These are phyloP conservation scores for Passer domesticus DNA, from an alignment of 2,113 vertebrate species.

Conservation along the genomic window DNA sequence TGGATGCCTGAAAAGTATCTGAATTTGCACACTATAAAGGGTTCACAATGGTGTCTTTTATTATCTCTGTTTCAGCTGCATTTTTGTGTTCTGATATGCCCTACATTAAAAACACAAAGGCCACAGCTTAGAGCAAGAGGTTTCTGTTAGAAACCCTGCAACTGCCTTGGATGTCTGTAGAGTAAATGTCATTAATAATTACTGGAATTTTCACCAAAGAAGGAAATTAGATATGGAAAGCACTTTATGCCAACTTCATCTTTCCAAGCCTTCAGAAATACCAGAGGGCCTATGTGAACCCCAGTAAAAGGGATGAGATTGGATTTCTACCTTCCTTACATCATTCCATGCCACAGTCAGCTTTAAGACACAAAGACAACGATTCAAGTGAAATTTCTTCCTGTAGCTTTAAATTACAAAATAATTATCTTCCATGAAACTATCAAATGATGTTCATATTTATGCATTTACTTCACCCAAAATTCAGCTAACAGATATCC, in stretches of 20 bases:
- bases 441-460: background rate
- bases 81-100: background rate
- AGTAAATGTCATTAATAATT: background rate
- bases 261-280: conserved; percentile 10
- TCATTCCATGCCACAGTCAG: conserved; percentile 5
- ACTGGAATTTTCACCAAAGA: conserved; percentile 7
- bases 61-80: background rate
- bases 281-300: background rate
- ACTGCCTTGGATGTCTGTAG: background rate
- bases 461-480: background rate
- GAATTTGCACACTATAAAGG: background rate
- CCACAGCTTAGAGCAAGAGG: background rate
- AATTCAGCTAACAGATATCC: background rate
- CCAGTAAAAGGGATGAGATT: background rate
- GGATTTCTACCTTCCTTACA: conserved; percentile 32
- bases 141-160: background rate
- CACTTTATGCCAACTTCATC: background rate
- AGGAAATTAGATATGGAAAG: conserved; percentile 37
- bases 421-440: background rate
- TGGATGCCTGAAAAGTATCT: background rate
- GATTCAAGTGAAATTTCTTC: conserved; percentile 20
- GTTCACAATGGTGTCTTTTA: background rate
- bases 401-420: background rate
- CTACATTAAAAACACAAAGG: background rate
- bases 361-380: background rate